Conservation (phyloP, 2,888 invertebrate species). For the Eutolmus rufibarbis region DNA sequence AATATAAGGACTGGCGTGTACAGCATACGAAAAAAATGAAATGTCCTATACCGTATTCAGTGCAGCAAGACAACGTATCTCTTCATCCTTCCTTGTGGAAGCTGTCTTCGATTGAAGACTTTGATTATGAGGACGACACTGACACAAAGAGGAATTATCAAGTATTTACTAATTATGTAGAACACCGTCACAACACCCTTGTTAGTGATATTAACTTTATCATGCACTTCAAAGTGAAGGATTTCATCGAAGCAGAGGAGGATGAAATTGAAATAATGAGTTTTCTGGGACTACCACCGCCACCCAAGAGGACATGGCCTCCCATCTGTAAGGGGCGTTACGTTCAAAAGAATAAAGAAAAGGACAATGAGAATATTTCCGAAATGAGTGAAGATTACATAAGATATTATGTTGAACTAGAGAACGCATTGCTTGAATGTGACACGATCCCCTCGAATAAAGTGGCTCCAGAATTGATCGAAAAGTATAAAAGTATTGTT, state of each 20-base stretch:
- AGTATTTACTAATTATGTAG: conserved; percentile 57
- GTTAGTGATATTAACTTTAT: conserved; percentile 57
- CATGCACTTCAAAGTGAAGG: conserved; percentile 57
- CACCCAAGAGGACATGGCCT: conserved; percentile 46
- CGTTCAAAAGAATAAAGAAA: background rate
- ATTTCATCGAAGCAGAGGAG: conserved; percentile 56
- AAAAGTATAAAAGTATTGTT: background rate
- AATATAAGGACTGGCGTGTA: conserved; percentile 43
- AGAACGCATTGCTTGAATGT: conserved; percentile 50
- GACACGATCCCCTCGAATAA: background rate
- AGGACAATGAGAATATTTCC: background rate
- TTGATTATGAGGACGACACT: conserved; percentile 55
- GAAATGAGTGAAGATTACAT: conserved; percentile 53
- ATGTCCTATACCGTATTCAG: conserved; percentile 39
- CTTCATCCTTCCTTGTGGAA: conserved; percentile 56
- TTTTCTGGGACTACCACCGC: conserved; percentile 41
- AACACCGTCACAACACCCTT: conserved; percentile 59
- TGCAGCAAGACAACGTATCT: conserved; percentile 51
- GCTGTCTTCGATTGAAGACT: conserved; percentile 56
- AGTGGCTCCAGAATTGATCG: background rate
- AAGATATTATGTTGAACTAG: conserved; percentile 55
- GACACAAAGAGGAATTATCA: conserved; percentile 60
- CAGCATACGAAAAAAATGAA: conserved; percentile 44
- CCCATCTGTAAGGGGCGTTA: conserved; percentile 31
- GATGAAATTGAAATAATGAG: conserved; percentile 49